These are phyloP conservation scores for Paradisaea rubra DNA, from an alignment of 2,113 vertebrate species.

Conservation along the genomic window DNA sequence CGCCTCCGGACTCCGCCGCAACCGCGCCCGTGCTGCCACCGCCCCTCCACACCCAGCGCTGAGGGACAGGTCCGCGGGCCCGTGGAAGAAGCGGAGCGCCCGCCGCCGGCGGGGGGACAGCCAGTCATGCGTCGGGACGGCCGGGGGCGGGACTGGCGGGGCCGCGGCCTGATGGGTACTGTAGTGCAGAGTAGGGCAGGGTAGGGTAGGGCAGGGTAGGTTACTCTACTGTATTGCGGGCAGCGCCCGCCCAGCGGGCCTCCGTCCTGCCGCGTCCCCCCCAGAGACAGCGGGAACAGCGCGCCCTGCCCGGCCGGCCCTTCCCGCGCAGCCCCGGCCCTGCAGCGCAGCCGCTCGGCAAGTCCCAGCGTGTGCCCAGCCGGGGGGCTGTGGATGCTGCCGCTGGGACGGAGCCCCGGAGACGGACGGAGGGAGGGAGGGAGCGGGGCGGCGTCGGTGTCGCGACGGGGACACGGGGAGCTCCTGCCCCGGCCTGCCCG, in stretches of 20 bases:
- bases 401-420: neutral
- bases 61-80: neutral
- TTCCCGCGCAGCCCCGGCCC: neutral
- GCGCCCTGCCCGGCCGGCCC: neutral
- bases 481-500: neutral
- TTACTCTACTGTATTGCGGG: neutral
- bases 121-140: slow-evolving; percentile 28
- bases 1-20: slow-evolving; percentile 61
- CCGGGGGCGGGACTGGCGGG: neutral
- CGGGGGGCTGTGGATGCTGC: neutral
- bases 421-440: neutral
- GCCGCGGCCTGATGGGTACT: neutral
- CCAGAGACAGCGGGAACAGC: neutral
- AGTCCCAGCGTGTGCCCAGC: neutral
- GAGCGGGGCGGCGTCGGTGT: neutral
- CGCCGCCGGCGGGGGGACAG: accelerated
- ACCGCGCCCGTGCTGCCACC: neutral
- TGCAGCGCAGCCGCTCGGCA: neutral
- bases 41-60: neutral
- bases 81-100: neutral
- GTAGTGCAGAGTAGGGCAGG: neutral
- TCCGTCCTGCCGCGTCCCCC: neutral
- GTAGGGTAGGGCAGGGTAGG: neutral
- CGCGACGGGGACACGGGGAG: neutral
- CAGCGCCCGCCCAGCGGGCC: neutral